phyloP scores from a whole-genome alignment of 2,797 vertebrate species.

The Anolis apletophallus region DNA sequence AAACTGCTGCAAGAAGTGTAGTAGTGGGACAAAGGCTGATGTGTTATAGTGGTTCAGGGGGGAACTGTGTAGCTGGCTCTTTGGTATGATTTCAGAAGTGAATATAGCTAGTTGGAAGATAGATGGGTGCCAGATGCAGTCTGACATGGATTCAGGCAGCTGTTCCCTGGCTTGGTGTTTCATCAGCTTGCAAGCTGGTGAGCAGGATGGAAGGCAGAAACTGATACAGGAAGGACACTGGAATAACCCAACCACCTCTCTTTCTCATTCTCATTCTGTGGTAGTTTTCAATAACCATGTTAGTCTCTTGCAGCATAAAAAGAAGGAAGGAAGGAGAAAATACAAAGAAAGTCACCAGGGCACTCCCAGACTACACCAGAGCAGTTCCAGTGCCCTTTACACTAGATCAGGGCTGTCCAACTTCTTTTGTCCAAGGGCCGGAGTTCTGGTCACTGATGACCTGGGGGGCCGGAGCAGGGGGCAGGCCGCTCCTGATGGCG shows the following conservation, averaged over 20 bases:
- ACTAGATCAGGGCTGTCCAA: no score
- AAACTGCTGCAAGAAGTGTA: constrained; percentile 72
- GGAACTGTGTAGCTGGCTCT: constrained; percentile 63
- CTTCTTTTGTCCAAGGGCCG: no score
- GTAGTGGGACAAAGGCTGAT: constrained; percentile 76
- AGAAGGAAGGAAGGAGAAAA: no score
- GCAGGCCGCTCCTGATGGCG: no score
- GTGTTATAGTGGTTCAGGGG: constrained; percentile 71
- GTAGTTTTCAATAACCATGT: no score
- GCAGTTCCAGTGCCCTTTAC: no score
- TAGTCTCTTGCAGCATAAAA: no score
- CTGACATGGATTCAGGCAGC: constrained; percentile 80
- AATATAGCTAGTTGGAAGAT: constrained; percentile 81
- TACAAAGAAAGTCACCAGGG: no score
- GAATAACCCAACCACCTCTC: constrained; percentile 76
- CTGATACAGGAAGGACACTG: constrained; percentile 60
- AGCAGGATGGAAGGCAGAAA: constrained; percentile 62
- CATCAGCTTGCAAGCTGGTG: constrained; percentile 69
- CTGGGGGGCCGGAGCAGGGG: no score
- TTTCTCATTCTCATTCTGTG: constrained; percentile 77
- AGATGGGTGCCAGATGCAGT: constrained; percentile 84
- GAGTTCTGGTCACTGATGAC: no score
- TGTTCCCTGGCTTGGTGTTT: constrained; percentile 75
- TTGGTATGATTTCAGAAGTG: constrained; percentile 79
- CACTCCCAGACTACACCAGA: no score